These are phyloP conservation scores for Galeopsomyia nigrocyanea DNA, from an alignment of 2,888 invertebrate species.

Conservation along the genomic window DNA sequence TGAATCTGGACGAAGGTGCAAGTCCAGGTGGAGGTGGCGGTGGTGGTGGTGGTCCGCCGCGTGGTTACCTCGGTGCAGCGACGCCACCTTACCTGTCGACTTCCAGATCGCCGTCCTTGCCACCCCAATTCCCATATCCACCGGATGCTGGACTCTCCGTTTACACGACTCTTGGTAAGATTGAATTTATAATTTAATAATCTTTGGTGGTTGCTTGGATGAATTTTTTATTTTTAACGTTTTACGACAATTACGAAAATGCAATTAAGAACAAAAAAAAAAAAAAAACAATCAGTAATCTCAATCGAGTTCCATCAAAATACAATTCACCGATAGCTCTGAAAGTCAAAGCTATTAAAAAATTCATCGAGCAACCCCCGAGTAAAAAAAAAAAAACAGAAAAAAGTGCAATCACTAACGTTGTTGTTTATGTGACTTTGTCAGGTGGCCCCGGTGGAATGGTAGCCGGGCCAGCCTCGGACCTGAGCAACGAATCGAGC, in stretches of 20 bases:
- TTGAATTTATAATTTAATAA: too few species aligned
- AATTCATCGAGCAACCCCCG: too few species aligned
- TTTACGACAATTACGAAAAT: too few species aligned
- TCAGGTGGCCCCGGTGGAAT: conserved; percentile 71
- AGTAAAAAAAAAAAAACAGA: too few species aligned
- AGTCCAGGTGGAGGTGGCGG: conserved; percentile 75
- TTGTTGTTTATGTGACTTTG: background rate
- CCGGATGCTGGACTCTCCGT: conserved; percentile 86
- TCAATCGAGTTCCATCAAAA: too few species aligned
- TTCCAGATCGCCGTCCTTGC: conserved; percentile 81
- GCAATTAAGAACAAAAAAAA: too few species aligned
- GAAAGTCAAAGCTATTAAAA: too few species aligned
- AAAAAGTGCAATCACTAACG: too few species aligned
- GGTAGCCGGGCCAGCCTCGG: conserved; percentile 80
- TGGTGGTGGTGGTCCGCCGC: conserved; percentile 67
- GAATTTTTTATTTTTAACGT: too few species aligned
- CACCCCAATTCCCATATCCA: conserved; percentile 82
- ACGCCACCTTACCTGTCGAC: conserved; percentile 86
- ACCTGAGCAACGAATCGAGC: conserved; percentile 86
- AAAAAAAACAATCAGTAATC: too few species aligned
- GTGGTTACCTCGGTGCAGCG: conserved; percentile 76
- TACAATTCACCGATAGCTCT: too few species aligned
- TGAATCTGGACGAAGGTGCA: conserved; percentile 87
- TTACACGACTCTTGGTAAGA: conserved; percentile 84
- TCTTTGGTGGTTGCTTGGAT: too few species aligned